A percentile compares a stretch with the other conserved stretches of the same genome.
These are phyloP conservation scores for Epinotia nisella DNA, from an alignment of 2,888 invertebrate species.

Conservation along the genomic window DNA sequence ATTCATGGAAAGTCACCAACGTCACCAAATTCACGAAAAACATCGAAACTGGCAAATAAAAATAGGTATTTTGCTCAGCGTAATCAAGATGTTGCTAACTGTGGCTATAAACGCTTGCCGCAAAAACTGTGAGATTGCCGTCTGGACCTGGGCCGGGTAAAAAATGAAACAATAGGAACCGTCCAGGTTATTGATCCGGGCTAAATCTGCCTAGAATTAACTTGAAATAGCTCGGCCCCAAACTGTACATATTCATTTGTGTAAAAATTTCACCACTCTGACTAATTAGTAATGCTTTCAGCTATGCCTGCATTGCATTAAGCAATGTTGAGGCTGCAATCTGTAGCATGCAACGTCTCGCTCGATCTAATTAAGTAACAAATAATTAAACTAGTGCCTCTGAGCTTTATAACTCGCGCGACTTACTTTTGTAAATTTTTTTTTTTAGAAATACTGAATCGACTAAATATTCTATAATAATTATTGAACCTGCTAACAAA, in stretches of 20 bases:
- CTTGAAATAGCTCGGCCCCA: conserved; percentile 60
- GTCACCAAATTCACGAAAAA: neutral
- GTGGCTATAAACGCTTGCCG: conserved; percentile 9
- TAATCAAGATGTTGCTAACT: conserved; percentile 18
- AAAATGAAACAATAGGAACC: conserved; percentile 63
- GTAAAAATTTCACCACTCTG: conserved; percentile 12
- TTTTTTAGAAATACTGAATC: too few species aligned
- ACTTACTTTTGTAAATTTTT: too few species aligned
- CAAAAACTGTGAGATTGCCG: conserved; percentile 39
- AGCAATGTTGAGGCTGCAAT: neutral
- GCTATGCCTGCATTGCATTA: neutral
- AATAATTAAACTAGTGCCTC: too few species aligned
- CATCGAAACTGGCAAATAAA: neutral
- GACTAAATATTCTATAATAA: too few species aligned
- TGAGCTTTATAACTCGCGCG: too few species aligned
- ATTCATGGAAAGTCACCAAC: neutral
- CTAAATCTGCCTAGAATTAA: conserved; percentile 64
- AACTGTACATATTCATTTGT: conserved; percentile 31
- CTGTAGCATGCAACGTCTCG: neutral
- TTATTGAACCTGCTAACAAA: too few species aligned
- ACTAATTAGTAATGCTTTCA: conserved; percentile 6
- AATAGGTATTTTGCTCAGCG: conserved; percentile 5
- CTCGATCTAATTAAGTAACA: neutral
- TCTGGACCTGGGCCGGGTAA: conserved; percentile 45
- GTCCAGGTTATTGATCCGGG: conserved; percentile 72